Percentiles rank a stretch among this genome's conserved stretches.
These are phyloP conservation scores for Vollenhovia emeryi DNA, from an alignment of 1,140 invertebrate genomes.

Conservation along the genomic window DNA sequence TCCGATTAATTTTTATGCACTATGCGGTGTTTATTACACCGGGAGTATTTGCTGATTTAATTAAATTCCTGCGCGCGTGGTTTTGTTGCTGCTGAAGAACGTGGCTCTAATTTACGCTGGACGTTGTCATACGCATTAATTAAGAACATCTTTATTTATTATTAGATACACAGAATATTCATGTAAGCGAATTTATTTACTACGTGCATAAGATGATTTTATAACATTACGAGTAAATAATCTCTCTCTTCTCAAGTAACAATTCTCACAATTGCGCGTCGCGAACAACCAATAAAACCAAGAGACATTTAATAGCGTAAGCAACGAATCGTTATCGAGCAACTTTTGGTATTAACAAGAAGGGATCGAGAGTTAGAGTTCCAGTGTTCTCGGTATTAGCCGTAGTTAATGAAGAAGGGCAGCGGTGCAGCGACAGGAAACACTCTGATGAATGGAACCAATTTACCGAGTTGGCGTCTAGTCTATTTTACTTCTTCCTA, in stretches of 20 bases:
- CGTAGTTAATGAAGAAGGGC: slow-evolving; percentile 60
- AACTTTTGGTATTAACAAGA: slow-evolving; percentile 56
- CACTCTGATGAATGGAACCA: slow-evolving; percentile 77
- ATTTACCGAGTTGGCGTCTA: slow-evolving; percentile 77
- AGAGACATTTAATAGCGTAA: slow-evolving; percentile 47
- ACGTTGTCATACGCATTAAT: background rate
- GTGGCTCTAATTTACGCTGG: background rate
- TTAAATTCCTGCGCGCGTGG: slow-evolving; percentile 34
- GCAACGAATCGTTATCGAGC: slow-evolving; percentile 44
- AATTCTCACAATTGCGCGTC: slow-evolving; percentile 2
- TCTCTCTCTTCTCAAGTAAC: background rate
- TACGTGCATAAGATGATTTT: background rate
- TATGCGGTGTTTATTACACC: slow-evolving; percentile 25
- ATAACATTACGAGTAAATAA: background rate
- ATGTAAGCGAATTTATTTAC: slow-evolving; percentile 3
- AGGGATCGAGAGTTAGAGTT: slow-evolving; percentile 57
- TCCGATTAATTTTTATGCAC: slow-evolving; percentile 17
- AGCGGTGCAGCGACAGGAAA: slow-evolving; percentile 69
- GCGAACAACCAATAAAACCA: slow-evolving; percentile 18
- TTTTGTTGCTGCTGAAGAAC: slow-evolving; percentile 18
- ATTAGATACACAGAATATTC: background rate
- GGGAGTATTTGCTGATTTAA: slow-evolving; percentile 25
- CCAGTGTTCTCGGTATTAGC: slow-evolving; percentile 58
- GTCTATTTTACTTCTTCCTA: slow-evolving; percentile 62
- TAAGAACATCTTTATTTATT: background rate